phyloP scores from a whole-genome alignment of 1,140 invertebrate species.

The Ceratina australensis region DNA sequence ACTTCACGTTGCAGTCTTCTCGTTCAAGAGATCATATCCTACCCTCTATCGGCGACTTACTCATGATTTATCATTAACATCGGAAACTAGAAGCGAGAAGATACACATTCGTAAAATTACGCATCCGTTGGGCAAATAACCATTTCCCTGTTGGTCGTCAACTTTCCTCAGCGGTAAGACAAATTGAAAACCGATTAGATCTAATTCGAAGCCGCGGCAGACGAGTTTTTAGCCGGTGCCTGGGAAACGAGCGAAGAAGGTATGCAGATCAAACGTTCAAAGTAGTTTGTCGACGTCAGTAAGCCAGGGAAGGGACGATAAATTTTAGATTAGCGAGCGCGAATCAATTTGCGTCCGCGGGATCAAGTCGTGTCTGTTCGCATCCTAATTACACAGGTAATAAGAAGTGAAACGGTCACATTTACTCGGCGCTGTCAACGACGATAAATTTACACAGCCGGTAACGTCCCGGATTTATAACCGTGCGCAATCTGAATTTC shows the following conservation, averaged over 20 bases:
- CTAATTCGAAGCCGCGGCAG: too few relatives aligned
- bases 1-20: too few relatives aligned
- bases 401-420: conserved; percentile 30
- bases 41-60: too few relatives aligned
- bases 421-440: not conserved
- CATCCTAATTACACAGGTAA: conserved; percentile 30
- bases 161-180: too few relatives aligned
- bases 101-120: too few relatives aligned
- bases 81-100: too few relatives aligned
- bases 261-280: conserved; percentile 7
- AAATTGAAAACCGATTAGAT: too few relatives aligned
- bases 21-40: too few relatives aligned
- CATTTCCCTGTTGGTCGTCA: too few relatives aligned
- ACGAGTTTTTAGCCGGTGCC: too few relatives aligned
- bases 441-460: conserved; percentile 28
- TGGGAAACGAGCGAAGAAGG: not conserved
- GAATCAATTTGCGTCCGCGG: conserved; percentile 29
- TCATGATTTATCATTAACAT: too few relatives aligned
- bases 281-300: not conserved
- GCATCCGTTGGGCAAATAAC: too few relatives aligned
- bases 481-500: conserved; percentile 50
- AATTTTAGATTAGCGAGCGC: conserved; percentile 17
- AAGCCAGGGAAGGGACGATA: not conserved
- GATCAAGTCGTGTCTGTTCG: not conserved
- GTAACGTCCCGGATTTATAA: conserved; percentile 40